These are phyloP conservation scores for Symphodus melops DNA, from an alignment of 2,113 vertebrate species.

Conservation along the genomic window DNA sequence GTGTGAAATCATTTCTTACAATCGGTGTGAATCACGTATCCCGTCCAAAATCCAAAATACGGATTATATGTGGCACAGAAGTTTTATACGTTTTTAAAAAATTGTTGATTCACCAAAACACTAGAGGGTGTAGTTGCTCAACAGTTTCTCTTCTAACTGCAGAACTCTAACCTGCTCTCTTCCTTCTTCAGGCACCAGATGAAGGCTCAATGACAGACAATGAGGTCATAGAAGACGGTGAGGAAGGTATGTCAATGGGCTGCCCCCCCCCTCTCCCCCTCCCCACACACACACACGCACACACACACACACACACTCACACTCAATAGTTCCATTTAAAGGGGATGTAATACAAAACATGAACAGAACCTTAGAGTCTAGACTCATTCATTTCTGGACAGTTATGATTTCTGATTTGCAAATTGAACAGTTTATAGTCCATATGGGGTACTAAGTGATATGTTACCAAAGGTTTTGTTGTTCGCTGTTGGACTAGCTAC, in stretches of 20 bases:
- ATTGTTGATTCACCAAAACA: background rate
- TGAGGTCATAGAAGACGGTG: constrained; percentile 74
- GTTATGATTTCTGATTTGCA: too few species aligned
- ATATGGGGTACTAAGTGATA: background rate
- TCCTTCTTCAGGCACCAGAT: constrained; percentile 54
- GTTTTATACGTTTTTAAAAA: too few species aligned
- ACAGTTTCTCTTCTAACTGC: background rate
- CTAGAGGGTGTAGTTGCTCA: constrained; percentile 15
- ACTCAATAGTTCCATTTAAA: too few species aligned
- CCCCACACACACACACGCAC: too few species aligned
- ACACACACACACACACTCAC: too few species aligned
- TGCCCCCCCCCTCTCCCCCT: too few species aligned
- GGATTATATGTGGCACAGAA: too few species aligned
- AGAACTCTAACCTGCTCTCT: constrained; percentile 2
- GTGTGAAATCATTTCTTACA: constrained; percentile 37
- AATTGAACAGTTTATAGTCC: background rate
- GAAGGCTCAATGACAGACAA: constrained; percentile 53
- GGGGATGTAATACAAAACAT: too few species aligned
- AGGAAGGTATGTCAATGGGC: constrained; percentile 70
- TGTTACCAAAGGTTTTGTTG: background rate
- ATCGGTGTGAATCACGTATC: background rate
- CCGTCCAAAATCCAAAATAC: too few species aligned
- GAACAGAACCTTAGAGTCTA: too few species aligned
- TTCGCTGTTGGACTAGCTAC: background rate
- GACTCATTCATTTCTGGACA: too few species aligned